These are phyloP conservation scores for Beroe ovata DNA, from an alignment of 37 sponge, comb jelly and placozoan species.

Conservation along the genomic window DNA sequence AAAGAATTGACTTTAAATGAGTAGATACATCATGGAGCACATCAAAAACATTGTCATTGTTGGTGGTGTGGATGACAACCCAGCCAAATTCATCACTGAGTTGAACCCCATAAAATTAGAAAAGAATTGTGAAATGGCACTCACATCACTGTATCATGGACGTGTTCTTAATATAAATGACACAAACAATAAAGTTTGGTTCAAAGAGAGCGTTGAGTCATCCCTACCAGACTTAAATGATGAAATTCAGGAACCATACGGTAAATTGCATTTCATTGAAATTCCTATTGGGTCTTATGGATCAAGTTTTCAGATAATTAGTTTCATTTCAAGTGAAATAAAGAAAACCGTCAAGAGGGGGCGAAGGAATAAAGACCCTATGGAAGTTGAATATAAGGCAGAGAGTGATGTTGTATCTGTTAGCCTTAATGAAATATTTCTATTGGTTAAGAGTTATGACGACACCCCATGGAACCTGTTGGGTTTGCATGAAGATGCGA, in stretches of 20 bases:
- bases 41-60: neutral
- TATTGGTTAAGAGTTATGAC: neutral
- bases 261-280: neutral
- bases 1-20: no score
- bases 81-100: neutral
- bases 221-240: neutral
- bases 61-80: neutral
- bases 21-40: no score
- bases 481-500: neutral
- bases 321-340: neutral
- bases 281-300: constrained; percentile 6
- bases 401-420: neutral
- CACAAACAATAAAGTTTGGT: neutral
- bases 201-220: neutral
- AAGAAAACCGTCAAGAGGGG: neutral
- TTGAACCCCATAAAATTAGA: neutral
- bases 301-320: neutral
- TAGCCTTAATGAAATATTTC: neutral
- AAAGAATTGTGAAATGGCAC: neutral
- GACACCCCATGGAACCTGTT: neutral
- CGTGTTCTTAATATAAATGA: neutral
- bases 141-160: neutral
- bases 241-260: neutral
- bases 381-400: neutral
- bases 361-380: neutral